Evolutionary conservation across 2,797 vertebrate species (phyloP).

Genomic region (Furcifer pardalis): DNA sequence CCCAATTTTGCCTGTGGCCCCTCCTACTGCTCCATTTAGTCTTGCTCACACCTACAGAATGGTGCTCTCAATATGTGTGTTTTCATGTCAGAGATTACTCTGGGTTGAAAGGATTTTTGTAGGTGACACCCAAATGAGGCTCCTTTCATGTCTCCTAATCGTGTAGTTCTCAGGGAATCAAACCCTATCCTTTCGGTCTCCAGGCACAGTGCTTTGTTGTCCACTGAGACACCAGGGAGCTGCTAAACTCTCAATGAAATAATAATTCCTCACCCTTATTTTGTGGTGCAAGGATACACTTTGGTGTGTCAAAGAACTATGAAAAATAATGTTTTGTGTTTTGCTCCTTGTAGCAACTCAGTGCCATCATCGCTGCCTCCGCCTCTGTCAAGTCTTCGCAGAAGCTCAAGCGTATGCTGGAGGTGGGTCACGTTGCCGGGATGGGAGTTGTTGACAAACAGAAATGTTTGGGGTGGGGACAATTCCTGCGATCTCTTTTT

Average conservation of each 20-base stretch:
- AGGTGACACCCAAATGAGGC: too few species aligned
- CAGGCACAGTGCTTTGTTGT: too few species aligned
- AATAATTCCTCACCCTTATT: neutral
- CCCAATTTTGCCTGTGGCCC: neutral
- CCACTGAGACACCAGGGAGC: too few species aligned
- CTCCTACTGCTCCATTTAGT: neutral
- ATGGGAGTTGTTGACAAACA: neutral
- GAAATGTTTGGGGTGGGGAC: neutral
- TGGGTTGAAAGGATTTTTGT: too few species aligned
- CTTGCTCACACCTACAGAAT: neutral
- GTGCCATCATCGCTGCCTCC: conserved; percentile 91
- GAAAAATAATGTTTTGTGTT: neutral
- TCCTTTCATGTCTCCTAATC: too few species aligned
- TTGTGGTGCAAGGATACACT: neutral
- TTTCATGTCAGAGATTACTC: too few species aligned
- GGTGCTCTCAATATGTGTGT: too few species aligned
- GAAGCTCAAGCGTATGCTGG: conserved; percentile 93
- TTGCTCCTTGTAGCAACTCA: conserved; percentile 84
- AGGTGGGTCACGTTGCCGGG: conserved; percentile 75
- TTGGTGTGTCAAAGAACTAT: too few species aligned
- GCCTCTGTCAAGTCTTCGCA: conserved; percentile 93
- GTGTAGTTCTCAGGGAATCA: too few species aligned
- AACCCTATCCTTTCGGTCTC: too few species aligned
- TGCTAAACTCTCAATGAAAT: neutral
- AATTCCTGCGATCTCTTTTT: neutral